Conservation (phyloP, 2,888 invertebrate species). For the Drosophila ezoana region DNA sequence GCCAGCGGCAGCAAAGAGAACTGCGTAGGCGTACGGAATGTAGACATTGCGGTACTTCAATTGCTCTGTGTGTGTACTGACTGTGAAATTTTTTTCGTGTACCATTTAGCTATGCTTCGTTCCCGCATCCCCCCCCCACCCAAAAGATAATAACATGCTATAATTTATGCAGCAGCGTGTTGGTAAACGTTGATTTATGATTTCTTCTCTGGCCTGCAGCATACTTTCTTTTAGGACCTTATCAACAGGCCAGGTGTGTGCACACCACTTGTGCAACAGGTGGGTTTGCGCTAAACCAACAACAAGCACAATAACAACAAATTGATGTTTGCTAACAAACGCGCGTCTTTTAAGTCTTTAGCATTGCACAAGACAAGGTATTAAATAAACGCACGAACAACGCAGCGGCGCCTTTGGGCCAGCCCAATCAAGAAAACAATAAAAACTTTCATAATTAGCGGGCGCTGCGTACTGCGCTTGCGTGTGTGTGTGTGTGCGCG, state of each 20-base stretch:
- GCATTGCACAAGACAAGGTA: conserved; percentile 61
- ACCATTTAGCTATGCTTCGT: conserved; percentile 54
- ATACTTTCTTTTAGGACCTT: conserved; percentile 50
- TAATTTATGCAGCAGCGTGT: conserved; percentile 55
- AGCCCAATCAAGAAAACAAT: conserved; percentile 48
- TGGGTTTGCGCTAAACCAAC: conserved; percentile 36
- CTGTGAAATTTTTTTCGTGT: conserved; percentile 65
- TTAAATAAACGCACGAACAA: conserved; percentile 36
- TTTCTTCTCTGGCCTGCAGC: conserved; percentile 33
- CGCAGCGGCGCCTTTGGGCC: conserved; percentile 33
- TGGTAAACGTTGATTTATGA: conserved; percentile 47
- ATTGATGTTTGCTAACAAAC: conserved; percentile 38
- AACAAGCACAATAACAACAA: conserved; percentile 24
- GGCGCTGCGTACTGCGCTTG: conserved; percentile 47
- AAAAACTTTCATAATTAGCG: conserved; percentile 78
- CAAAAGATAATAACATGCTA: conserved; percentile 21
- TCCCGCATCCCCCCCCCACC: not conserved
- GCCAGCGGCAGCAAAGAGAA: not conserved
- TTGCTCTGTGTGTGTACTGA: conserved; percentile 53
- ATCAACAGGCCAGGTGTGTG: conserved; percentile 44
- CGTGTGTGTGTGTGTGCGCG: conserved; percentile 28
- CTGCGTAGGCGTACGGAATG: conserved; percentile 10
- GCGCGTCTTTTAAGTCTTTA: conserved; percentile 35
- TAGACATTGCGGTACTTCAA: conserved; percentile 39
- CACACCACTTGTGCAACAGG: conserved; percentile 33